These are phyloP conservation scores for Anthopleura xanthogrammica DNA, from an alignment of 92 coral and sea anemone genomes.

Conservation along the genomic window DNA sequence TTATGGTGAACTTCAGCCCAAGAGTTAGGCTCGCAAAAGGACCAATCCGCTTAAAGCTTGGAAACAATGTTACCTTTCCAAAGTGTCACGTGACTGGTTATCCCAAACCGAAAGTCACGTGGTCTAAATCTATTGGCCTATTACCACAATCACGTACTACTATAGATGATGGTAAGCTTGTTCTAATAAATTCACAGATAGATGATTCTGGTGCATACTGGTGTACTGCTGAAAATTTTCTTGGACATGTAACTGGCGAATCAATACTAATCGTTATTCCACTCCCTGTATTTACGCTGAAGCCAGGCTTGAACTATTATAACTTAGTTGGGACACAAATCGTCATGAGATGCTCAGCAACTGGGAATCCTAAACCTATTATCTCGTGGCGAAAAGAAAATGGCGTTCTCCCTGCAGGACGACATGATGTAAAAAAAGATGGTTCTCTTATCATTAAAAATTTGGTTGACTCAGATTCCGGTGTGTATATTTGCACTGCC, in stretches of 20 bases:
- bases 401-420: conserved; percentile 6
- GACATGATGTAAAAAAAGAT: not conserved
- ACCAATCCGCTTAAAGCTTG: not conserved
- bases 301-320: not conserved
- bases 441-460: conserved; percentile 10
- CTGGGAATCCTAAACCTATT: conserved; percentile 9
- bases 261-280: not conserved
- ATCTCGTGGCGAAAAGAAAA: conserved; percentile 10
- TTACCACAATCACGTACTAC: not conserved
- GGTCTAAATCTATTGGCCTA: conserved; percentile 8
- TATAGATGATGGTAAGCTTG: not conserved
- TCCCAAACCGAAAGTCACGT: conserved; percentile 22
- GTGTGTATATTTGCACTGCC: conserved; percentile 32
- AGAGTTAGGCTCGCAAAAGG: not conserved
- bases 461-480: conserved; percentile 8
- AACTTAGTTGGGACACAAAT: not conserved
- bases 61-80: conserved; percentile 3
- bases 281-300: not conserved
- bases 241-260: not conserved
- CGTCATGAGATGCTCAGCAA: not conserved
- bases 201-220: conserved; percentile 22
- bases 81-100: conserved; percentile 22
- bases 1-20: conserved; percentile 14
- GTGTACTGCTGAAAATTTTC: conserved; percentile 12
- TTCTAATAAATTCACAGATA: not conserved